Percentiles rank a stretch among this genome's conserved stretches.
phyloP scores from a whole-genome alignment of 2,113 vertebrate genomes.

The Ascaphus truei region DNA sequence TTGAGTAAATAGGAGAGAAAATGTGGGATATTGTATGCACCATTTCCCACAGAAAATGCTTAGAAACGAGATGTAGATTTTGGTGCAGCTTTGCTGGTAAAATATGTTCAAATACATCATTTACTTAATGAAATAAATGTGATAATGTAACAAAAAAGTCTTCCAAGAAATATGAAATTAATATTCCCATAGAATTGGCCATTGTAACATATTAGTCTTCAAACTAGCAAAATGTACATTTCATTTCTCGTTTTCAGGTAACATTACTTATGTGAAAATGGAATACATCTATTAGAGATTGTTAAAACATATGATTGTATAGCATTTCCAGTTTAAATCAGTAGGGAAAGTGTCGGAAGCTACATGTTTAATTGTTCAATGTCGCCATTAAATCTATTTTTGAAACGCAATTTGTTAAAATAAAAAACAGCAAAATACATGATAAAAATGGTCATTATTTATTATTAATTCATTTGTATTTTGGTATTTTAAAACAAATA shows the following conservation, averaged over 20 bases:
- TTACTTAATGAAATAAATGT: neutral
- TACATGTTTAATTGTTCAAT: neutral
- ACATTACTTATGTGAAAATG: neutral
- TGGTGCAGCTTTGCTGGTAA: neutral
- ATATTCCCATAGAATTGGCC: neutral
- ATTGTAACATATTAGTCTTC: conserved; percentile 1
- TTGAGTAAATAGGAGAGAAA: conserved; percentile 3
- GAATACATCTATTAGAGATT: too few relatives aligned
- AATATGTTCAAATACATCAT: neutral
- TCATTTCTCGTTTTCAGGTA: neutral
- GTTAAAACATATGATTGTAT: too few relatives aligned
- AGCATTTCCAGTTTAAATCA: neutral
- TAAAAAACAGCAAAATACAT: too few relatives aligned
- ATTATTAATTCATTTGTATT: too few relatives aligned
- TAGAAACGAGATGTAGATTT: conserved; percentile 1
- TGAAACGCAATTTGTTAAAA: too few relatives aligned
- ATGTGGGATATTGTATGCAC: conserved; percentile 14
- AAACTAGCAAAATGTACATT: neutral
- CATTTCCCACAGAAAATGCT: neutral
- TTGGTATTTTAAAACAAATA: too few relatives aligned
- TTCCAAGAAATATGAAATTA: neutral
- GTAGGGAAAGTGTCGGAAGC: too few relatives aligned
- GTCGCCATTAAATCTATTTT: too few relatives aligned
- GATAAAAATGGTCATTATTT: too few relatives aligned
- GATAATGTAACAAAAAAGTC: conserved; percentile 1